Percentiles rank a stretch among this genome's conserved stretches.
Conservation (phyloP, 1,140 invertebrate genomes). For the Drosophila bifasciata region DNA sequence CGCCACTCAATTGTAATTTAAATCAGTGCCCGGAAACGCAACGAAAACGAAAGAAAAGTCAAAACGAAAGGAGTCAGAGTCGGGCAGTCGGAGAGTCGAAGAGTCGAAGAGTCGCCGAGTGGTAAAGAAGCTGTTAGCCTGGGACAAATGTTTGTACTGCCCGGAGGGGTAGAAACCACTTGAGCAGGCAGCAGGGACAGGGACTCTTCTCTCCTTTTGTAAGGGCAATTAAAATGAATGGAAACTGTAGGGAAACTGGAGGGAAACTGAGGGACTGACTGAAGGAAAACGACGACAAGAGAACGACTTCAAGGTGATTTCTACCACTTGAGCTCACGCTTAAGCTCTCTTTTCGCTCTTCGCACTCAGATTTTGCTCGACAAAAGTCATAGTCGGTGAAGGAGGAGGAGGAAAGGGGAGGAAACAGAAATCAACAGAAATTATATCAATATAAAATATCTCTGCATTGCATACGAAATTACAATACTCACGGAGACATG, state of each 20-base stretch:
- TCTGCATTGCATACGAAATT: constrained; percentile 78
- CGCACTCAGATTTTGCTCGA: constrained; percentile 13
- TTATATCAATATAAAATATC: constrained; percentile 74
- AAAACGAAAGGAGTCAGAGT: no score
- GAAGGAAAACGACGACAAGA: constrained; percentile 4
- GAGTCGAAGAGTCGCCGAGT: constrained; percentile 12
- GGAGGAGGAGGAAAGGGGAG: constrained; percentile 4
- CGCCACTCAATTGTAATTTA: constrained; percentile 82
- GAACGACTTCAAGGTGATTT: constrained; percentile 45
- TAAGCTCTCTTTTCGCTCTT: constrained; percentile 25
- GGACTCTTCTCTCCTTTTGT: constrained; percentile 29
- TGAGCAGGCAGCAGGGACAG: constrained; percentile 15
- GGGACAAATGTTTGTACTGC: constrained; percentile 58
- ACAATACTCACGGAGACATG: constrained; percentile 29
- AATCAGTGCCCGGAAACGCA: constrained; percentile 56
- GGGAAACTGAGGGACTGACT: no score
- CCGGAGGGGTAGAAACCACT: constrained; percentile 19
- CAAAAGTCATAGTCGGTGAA: constrained; percentile 19
- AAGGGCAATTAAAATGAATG: constrained; percentile 57
- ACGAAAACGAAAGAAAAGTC: no score
- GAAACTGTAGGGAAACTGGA: constrained; percentile 8
- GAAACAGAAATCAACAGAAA: constrained; percentile 58
- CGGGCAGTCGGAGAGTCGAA: constrained; percentile 10
- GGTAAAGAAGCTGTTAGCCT: constrained; percentile 45
- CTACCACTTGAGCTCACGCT: constrained; percentile 29